These are phyloP conservation scores for Suricata suricatta DNA, from an alignment of 2,113 vertebrate species.

Conservation along the genomic window DNA sequence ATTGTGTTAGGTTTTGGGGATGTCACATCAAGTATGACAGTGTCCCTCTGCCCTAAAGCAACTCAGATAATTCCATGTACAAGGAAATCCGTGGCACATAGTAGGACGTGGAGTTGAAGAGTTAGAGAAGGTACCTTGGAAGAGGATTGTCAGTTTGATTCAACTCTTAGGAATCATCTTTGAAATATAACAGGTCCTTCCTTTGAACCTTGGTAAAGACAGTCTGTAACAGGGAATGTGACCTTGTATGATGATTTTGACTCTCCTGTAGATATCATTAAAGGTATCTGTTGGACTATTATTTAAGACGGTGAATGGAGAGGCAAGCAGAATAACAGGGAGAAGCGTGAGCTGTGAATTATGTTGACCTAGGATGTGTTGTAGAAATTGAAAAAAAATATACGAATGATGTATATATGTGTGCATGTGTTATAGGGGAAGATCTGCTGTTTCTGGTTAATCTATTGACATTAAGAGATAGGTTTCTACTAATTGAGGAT, in stretches of 20 bases:
- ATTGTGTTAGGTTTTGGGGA: neutral
- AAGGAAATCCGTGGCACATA: neutral
- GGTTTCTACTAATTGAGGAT: neutral
- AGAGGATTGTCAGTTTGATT: neutral
- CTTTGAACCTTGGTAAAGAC: neutral
- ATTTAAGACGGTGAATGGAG: neutral
- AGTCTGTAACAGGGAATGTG: accelerated
- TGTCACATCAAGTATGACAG: neutral
- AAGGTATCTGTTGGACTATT: accelerated
- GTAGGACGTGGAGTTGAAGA: neutral
- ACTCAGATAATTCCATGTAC: accelerated
- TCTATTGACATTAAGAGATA: neutral
- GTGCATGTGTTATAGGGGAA: neutral
- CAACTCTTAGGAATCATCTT: neutral
- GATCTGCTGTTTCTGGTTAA: neutral
- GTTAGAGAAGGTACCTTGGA: neutral
- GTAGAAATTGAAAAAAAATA: neutral
- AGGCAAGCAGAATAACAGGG: too few species aligned
- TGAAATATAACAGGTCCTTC: neutral
- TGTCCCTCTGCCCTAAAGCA: neutral
- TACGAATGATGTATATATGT: neutral
- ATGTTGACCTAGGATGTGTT: neutral
- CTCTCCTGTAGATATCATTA: too few species aligned
- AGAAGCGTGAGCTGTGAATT: neutral
- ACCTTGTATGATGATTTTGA: accelerated